phyloP scores from a whole-genome alignment of 2,113 vertebrate species.

The Microcebus ravelobensis region DNA sequence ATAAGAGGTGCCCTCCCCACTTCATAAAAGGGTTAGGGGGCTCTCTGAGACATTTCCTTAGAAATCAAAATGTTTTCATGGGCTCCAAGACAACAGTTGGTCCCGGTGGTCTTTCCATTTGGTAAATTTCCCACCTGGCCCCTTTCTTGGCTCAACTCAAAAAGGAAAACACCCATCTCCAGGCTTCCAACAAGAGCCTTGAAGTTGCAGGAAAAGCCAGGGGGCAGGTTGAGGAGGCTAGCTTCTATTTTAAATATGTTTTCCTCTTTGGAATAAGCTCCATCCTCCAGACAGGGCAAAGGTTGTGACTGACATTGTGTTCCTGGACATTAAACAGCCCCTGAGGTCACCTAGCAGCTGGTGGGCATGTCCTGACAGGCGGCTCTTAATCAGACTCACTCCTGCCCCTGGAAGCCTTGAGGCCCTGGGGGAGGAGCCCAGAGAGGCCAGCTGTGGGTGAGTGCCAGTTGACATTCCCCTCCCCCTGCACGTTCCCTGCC shows the following conservation, averaged over 20 bases:
- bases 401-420: conserved; percentile 34
- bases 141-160: not conserved
- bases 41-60: not conserved
- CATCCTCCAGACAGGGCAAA: conserved; percentile 77
- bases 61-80: conserved; percentile 32
- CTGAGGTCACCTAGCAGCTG: conserved; percentile 77
- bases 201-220: conserved; percentile 74
- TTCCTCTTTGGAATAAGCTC: conserved; percentile 72
- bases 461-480: not conserved
- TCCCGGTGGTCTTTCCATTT: not conserved
- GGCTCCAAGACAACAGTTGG: not conserved
- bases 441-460: conserved; percentile 31
- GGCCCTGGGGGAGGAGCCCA: not conserved
- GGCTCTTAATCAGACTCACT: conserved; percentile 57
- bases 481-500: not conserved
- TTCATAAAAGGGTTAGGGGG: not conserved
- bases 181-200: conserved; percentile 57
- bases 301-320: conserved; percentile 78
- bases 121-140: conserved; percentile 39
- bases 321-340: conserved; percentile 60
- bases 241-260: conserved; percentile 79
- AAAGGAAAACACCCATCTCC: conserved; percentile 57
- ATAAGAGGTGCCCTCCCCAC: not conserved
- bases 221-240: conserved; percentile 21
- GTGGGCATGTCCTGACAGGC: conserved; percentile 72